Evolutionary conservation across 2,113 vertebrate genomes (phyloP), one percentile per base, ranked within the genome.

Genomic region (Bubalus kerabau): DNA sequence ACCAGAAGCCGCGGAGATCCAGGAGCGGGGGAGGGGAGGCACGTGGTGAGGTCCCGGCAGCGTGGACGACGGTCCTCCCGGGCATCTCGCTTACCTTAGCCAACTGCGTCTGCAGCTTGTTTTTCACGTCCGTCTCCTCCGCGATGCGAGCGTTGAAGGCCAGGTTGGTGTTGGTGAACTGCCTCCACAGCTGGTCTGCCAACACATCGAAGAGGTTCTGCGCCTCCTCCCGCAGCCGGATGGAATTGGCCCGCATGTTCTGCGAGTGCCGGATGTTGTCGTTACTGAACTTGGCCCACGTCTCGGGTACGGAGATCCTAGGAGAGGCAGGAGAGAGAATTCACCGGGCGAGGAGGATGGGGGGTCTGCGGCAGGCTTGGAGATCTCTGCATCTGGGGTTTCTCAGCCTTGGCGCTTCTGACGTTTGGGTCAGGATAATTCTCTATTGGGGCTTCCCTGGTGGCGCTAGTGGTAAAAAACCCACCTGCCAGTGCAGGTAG

Each of bases 261-360:
- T 99, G 98, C 17, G 98, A 98, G 86, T 97, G 97, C 62, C 82
- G 98, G 92, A 98, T 98, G 91, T 98, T 99, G 98, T 99, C 96
- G 11, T 98, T 98, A 4, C 98, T 99, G 98, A 98, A 99, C 97
- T 99, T 99, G 88, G 98, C 97, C 98, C 98, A 98, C 1, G 98
- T 98, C 95, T 96, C 96, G 2, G 98, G 98, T 90, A 98, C 97
- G 0, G 98, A 98, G 96, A 98, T 62, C 15, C 98, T 98, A 93
- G n/a, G 30, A 91, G 87, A 64, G 81, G 59, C 2, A 21, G 3
- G 1, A 80, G 5, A 16, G 15, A 6, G 21, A 11, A 28, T 5
- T 40, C 50, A 48, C 30, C 40, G 6, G 90, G 30, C 0, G 3
- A 87, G 83, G 48, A 60, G 11, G n/a, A 6, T 4, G 4, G 0